Conservation (phyloP, 2,888 invertebrate species). For the Homarus gammarus region DNA sequence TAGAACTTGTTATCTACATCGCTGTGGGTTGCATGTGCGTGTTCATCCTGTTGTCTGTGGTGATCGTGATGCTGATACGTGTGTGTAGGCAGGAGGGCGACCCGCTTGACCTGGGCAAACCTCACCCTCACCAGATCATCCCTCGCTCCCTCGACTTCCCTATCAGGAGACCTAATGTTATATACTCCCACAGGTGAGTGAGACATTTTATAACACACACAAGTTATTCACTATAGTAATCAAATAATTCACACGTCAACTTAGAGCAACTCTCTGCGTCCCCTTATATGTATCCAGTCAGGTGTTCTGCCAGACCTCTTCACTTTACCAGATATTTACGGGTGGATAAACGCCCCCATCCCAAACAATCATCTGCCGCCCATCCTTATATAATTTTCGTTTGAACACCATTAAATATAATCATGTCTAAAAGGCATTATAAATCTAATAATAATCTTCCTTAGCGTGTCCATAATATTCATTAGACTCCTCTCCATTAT, state of each 20-base stretch:
- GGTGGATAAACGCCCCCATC: too few species aligned
- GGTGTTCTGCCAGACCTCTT: too few species aligned
- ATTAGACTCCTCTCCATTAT: too few species aligned
- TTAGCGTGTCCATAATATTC: too few species aligned
- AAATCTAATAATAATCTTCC: too few species aligned
- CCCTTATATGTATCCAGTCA: background rate
- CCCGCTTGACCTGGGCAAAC: slow-evolving; percentile 27
- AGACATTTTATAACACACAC: background rate
- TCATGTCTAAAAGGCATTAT: too few species aligned
- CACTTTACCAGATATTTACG: too few species aligned
- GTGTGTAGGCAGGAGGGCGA: slow-evolving; percentile 66
- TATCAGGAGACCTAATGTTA: slow-evolving; percentile 73
- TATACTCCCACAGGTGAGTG: slow-evolving; percentile 71
- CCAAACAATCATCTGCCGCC: too few species aligned
- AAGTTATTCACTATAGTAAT: background rate
- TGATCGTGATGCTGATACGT: slow-evolving; percentile 68
- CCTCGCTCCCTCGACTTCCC: slow-evolving; percentile 60
- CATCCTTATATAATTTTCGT: too few species aligned
- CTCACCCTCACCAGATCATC: slow-evolving; percentile 45
- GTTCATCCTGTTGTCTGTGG: slow-evolving; percentile 73
- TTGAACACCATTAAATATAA: too few species aligned
- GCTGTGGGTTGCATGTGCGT: slow-evolving; percentile 74
- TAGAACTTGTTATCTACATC: slow-evolving; percentile 71
- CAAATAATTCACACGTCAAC: too few species aligned
- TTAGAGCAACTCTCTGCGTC: slow-evolving; percentile 27